These are phyloP conservation scores for Athrips mouffetella DNA, from an alignment of 2,888 invertebrate species.

Conservation along the genomic window DNA sequence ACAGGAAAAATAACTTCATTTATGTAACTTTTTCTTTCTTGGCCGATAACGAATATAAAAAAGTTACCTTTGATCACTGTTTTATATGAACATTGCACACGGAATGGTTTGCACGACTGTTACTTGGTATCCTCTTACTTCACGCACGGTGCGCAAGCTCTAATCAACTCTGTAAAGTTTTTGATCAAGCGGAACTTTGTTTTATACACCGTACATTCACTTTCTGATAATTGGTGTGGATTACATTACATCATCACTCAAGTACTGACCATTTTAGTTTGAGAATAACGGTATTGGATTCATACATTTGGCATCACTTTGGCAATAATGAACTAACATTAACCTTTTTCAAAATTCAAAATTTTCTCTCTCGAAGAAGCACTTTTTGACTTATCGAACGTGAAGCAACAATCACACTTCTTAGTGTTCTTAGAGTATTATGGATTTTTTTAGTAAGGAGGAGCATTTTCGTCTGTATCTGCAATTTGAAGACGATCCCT, in stretches of 20 bases:
- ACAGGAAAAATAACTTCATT: no score
- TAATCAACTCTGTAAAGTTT: neutral
- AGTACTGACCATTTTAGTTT: neutral
- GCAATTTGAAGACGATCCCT: no score
- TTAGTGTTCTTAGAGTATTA: no score
- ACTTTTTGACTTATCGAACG: neutral
- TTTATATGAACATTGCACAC: neutral
- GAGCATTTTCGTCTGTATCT: no score
- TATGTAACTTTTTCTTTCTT: neutral
- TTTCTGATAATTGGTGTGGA: conserved; percentile 1
- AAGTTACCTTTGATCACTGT: conserved; percentile 16
- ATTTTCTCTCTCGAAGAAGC: conserved; percentile 2
- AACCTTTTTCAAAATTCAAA: conserved; percentile 24
- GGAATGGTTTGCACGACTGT: conserved; percentile 10
- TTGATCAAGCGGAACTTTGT: conserved; percentile 6
- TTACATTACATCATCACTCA: neutral
- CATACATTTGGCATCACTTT: conserved; percentile 13
- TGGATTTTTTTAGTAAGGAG: no score
- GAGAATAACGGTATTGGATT: conserved; percentile 11
- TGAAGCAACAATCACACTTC: neutral
- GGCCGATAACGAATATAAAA: conserved; percentile 1
- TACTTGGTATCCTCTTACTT: neutral
- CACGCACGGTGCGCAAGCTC: neutral
- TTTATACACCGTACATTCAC: neutral
- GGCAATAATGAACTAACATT: conserved; percentile 23